Evolutionary conservation across 2,113 vertebrate genomes (phyloP).

Genomic region (Stomatorhinus ivindoensis): DNA sequence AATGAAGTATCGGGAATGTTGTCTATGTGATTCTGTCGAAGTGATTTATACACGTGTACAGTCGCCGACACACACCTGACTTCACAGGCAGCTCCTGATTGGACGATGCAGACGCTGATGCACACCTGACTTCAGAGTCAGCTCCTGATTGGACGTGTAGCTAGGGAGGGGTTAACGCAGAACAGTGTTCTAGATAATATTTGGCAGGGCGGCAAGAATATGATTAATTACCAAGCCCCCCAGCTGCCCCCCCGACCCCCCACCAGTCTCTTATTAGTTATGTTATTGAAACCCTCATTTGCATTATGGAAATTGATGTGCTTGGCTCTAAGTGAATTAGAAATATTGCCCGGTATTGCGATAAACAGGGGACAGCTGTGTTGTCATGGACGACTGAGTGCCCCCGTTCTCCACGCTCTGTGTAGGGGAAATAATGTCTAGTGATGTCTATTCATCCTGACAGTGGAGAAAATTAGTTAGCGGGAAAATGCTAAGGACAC

Average conservation of each 20-base stretch:
- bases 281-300: constrained; percentile 16
- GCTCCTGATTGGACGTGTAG: background rate
- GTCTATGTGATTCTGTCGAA: background rate
- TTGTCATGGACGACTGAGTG: constrained; percentile 7
- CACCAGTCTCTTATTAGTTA: background rate
- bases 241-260: background rate
- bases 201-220: background rate
- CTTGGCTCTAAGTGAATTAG: background rate
- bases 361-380: constrained; percentile 9
- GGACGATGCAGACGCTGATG: background rate
- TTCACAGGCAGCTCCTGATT: background rate
- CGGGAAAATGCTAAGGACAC: background rate
- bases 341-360: constrained; percentile 2
- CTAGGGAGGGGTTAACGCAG: constrained; percentile 1
- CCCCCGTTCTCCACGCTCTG: background rate
- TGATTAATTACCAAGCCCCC: constrained; percentile 8
- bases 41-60: background rate
- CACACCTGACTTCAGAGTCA: background rate
- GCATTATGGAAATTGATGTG: constrained; percentile 5
- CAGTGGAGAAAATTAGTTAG: background rate
- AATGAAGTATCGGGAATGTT: background rate
- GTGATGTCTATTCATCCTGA: constrained; percentile 4
- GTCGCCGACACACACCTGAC: background rate
- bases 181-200: background rate
- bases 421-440: background rate